Base-by-base conservation (phyloP, 2,797 vertebrate species). In the Micromesistius poutassou region DNA sequence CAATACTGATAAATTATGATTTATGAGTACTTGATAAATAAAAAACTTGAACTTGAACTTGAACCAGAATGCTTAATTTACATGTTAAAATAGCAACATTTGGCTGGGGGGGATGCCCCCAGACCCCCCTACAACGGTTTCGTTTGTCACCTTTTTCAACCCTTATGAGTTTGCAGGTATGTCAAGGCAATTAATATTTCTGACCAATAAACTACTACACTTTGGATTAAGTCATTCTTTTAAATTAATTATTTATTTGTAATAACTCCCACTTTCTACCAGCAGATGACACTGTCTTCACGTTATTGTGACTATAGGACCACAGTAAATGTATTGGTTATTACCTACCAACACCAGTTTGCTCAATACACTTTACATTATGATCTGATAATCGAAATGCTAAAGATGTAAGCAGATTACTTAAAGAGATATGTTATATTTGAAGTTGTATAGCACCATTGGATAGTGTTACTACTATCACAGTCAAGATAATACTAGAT, bases 261-360 rank as follows among this genome's bases (percentile, higher is more conserved):
- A 22, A n/a, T 12, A 73, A 76, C 70, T 72, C 4, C 75, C 72
- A 85, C 13, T 46, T 78, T 73, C 2, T 73, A 75, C 89, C 93
- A 90, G 86, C 79, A 90, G 93, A 83, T 89, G 91, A 83, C 87
- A 85, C 83, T 88, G 86, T 86, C 13, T 40, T 46, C 77, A 50
- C 80, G 79, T 89, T 87, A 76, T 74, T 78, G 35, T 30, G 30
- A 55, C n/a, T 62, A 10, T 35, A 62, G 30, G 22, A 9, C 19
- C 31, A 74, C 42, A 31, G 16, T 30, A 22, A 33, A 33, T 71
- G 2, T 5, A 31, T 71, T 13, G 68, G 68, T 71, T 71, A 30
- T 71, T 71, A 30, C 22, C 22, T n/a, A 22, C 46, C 46, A 16
- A n/a, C 55, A 62, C 22, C 55, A 19, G 46, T 7, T 62, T 62